Evolutionary conservation across 1,140 invertebrate genomes (phyloP).

Genomic region (Drosophila navojoa): DNA sequence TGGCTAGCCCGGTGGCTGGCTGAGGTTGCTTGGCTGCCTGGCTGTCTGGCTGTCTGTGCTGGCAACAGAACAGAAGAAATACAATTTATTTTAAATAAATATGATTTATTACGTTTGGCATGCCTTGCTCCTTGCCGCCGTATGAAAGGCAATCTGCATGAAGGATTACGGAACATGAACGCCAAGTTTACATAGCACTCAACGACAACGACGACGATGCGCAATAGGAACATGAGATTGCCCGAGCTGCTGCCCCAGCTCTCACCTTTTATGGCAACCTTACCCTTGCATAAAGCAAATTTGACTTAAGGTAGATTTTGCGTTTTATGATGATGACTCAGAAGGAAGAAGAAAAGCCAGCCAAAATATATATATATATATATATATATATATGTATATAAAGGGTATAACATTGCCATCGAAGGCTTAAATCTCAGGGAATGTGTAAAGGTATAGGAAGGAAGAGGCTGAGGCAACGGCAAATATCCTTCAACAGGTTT

Average conservation of each 20-base stretch:
- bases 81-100: constrained; percentile 79
- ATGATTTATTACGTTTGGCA: constrained; percentile 81
- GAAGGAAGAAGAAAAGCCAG: constrained; percentile 11
- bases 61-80: constrained; percentile 37
- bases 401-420: constrained; percentile 23
- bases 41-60: constrained; percentile 2
- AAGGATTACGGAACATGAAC: constrained; percentile 53
- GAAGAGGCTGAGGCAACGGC: no score
- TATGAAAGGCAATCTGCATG: constrained; percentile 53
- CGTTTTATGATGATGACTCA: constrained; percentile 61
- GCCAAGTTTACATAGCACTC: constrained; percentile 66
- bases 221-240: constrained; percentile 42
- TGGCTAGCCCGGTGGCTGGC: constrained; percentile 8
- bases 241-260: neutral
- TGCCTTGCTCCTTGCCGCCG: constrained; percentile 3
- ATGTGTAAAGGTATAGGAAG: neutral
- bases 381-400: neutral
- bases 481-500: constrained; percentile 70
- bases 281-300: constrained; percentile 50
- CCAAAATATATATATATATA: neutral
- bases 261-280: neutral
- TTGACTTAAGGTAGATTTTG: constrained; percentile 67
- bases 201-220: constrained; percentile 21
- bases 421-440: constrained; percentile 52
- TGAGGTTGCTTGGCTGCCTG: neutral